Base-by-base conservation (phyloP, 2,888 invertebrate species). In the Desoria tigrina region DNA sequence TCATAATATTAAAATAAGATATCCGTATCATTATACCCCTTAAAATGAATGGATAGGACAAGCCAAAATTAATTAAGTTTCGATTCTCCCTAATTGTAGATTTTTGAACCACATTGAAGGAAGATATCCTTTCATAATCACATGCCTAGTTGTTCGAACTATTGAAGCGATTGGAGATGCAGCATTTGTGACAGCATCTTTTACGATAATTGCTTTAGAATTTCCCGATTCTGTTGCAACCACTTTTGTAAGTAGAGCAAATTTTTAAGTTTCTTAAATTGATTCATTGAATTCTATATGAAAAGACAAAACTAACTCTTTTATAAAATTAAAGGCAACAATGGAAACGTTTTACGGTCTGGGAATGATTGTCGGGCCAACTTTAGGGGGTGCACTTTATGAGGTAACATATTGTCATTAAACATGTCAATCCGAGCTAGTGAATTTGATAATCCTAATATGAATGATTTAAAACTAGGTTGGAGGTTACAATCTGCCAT, bases 121-220 rank as follows among this genome's bases (percentile, higher is more conserved):
- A 23, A 45, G 72, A 2, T 83, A 84, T 63, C 84, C 87, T 1
- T 93, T 92, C 79, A 89, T 92, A 73, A 82, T 86, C 0, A 81
- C 90, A 27, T 90, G 91, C 77, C 90, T 93, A 79, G 77, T 87
- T 27, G 89, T 92, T 71, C 84, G 93, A 58, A 89, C 91, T 64
- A 81, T 92, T 45, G 90, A 92, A 79, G 92, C 92, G 0, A 83
- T 92, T 82, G 93, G 68, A 11, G 68, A 69, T 32, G 68, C 68
- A 37, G 68, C 63, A 11, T 64, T 79, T n/a, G 76, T 81, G 53
- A 81, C 81, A 0, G 81, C 84, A 1, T 79, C 81, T 6, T 84
- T 83, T 74, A 79, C 83, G 2, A 80, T 83, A 61, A 80, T 81
- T 27, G 82, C 83, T 1, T 78, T 55, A 18, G 80, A 81, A 61